Evolutionary conservation across 2,888 invertebrate genomes (phyloP), one percentile per base, ranked within the genome.

Genomic region (Andrena praecox): DNA sequence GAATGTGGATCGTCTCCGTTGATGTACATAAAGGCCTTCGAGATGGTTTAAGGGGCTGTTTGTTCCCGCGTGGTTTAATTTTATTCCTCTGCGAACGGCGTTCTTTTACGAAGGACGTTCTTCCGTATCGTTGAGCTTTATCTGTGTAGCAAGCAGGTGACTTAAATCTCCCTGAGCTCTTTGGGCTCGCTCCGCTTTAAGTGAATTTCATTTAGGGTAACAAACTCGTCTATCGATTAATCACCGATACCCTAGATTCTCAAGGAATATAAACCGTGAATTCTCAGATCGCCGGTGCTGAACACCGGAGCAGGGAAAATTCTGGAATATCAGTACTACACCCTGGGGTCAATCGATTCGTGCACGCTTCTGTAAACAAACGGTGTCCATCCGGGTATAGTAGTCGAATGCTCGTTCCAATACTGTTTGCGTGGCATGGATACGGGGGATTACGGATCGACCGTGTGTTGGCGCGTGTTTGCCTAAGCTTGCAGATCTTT

Each of bases 351-450:
- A 12, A 71, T 20, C 31, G 35, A 20, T 35, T 56, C 52, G 16
- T 8, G 35, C 42, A 27, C 16, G 4, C 56, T 72, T 63, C 56
- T 42, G 67, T 50, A 80, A 80, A 80, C 68, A 80, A 79, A 62
- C 67, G 50, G 48, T n/a, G 29, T 7, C 12, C 62, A 24, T n/a
- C 6, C n/a, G 10, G 7, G 31, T 56, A 69, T 50, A 50, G 62
- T 50, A 50, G 62, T n/a, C 24, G 63, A 56, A 63, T 72, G 67
- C 52, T 62, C 54, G 27, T 62, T 62, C 35, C 67, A 29, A 80
- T 72, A 80, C 31, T 80, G 80, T 80, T 80, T 80, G 67, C 54
- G n/a, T 8, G 63, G 29, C 67, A 16, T 48, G 68, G 56, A 72
- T 64, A 63, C 48, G 24, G 20, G 42, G 72, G 80, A 79, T 80